Conservation (phyloP, 1,140 invertebrate genomes). For the Drosophila ogumai region DNA sequence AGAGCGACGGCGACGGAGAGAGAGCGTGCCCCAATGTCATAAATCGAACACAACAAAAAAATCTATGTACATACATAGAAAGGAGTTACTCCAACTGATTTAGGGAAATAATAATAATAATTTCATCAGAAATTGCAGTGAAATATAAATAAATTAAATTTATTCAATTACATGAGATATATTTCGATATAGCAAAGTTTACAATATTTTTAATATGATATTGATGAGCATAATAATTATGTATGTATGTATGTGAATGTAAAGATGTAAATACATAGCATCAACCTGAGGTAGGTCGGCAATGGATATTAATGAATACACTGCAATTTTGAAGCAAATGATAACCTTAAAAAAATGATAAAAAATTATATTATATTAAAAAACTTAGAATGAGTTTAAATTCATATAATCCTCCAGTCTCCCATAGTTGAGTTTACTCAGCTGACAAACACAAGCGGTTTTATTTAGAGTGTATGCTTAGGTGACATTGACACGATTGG, state of each 20-base stretch:
- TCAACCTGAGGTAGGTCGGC: neutral
- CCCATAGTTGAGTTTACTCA: neutral
- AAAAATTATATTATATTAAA: too few relatives aligned
- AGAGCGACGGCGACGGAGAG: conserved; percentile 1
- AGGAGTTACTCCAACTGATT: neutral
- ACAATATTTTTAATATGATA: too few relatives aligned
- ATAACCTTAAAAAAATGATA: neutral
- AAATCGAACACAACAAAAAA: neutral
- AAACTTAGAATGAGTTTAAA: too few relatives aligned
- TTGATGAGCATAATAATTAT: too few relatives aligned
- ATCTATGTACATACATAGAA: neutral
- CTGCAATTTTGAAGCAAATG: neutral
- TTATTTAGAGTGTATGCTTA: conserved; percentile 7
- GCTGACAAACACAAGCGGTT: neutral
- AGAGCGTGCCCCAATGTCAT: conserved; percentile 28
- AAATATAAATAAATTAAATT: too few relatives aligned
- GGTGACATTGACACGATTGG: conserved; percentile 17
- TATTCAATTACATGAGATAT: too few relatives aligned
- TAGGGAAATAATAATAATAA: neutral
- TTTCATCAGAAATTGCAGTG: too few relatives aligned
- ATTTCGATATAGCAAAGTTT: too few relatives aligned
- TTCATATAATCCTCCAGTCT: neutral
- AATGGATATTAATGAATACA: neutral
- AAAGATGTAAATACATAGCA: too few relatives aligned
- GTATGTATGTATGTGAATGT: too few relatives aligned